Evolutionary conservation across 1,140 invertebrate species (phyloP).

Genomic region (Trigoniulus corallinus): DNA sequence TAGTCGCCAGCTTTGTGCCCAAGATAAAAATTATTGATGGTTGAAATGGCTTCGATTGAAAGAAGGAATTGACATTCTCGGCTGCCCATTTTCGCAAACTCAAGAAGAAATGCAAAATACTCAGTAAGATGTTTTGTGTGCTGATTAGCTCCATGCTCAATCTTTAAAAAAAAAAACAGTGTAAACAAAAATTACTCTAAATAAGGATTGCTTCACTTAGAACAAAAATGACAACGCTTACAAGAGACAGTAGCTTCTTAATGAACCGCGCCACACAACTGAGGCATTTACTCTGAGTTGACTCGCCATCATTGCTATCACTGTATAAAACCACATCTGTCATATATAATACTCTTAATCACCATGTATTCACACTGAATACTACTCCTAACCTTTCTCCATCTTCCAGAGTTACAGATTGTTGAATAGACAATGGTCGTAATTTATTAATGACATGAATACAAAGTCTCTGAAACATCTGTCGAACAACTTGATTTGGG

Average conservation of each 20-base stretch:
- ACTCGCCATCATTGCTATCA: too few relatives aligned
- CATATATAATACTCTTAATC: too few relatives aligned
- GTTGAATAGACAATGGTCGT: slow-evolving; percentile 40
- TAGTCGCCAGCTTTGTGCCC: slow-evolving; percentile 50
- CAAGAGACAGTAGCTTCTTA: slow-evolving; percentile 66
- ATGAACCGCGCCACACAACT: slow-evolving; percentile 83
- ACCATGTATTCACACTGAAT: too few relatives aligned
- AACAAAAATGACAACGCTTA: slow-evolving; percentile 37
- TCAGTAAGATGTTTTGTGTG: slow-evolving; percentile 75
- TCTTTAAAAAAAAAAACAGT: slow-evolving; percentile 28
- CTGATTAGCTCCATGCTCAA: slow-evolving; percentile 73
- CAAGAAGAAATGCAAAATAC: slow-evolving; percentile 77
- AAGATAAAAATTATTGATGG: slow-evolving; percentile 80
- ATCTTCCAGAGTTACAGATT: too few relatives aligned
- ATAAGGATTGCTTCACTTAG: neutral
- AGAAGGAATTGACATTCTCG: slow-evolving; percentile 77
- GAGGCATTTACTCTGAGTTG: too few relatives aligned
- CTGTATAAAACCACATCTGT: too few relatives aligned
- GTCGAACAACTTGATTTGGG: slow-evolving; percentile 85
- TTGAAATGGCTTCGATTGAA: slow-evolving; percentile 67
- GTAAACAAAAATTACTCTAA: slow-evolving; percentile 5
- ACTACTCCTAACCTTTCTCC: too few relatives aligned
- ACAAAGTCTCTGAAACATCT: slow-evolving; percentile 82
- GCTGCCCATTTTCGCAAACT: slow-evolving; percentile 88
- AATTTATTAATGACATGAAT: slow-evolving; percentile 85